These are phyloP conservation scores for Metalampra italica DNA, from an alignment of 2,888 invertebrate genomes.

Conservation along the genomic window DNA sequence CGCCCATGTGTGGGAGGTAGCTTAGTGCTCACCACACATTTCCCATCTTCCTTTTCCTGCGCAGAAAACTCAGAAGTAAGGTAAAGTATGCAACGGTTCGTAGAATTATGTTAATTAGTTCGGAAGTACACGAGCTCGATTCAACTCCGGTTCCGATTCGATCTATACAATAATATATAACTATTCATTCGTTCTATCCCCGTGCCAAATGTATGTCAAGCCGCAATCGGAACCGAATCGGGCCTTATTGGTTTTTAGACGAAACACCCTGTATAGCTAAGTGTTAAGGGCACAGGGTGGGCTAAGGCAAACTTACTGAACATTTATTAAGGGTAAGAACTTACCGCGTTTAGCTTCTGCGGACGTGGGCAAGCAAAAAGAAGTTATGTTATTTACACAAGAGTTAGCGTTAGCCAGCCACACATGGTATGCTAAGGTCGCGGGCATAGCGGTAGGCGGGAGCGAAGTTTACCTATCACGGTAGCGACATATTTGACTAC, in stretches of 20 bases:
- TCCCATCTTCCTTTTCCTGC: no score
- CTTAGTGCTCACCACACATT: no score
- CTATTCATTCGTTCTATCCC: no score
- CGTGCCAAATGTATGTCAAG: no score
- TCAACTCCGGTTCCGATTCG: no score
- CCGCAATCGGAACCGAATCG: no score
- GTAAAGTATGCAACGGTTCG: no score
- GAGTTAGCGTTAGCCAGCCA: conserved; percentile 51
- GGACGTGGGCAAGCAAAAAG: conserved; percentile 68
- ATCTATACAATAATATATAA: no score
- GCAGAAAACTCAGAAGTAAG: no score
- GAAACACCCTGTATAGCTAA: conserved; percentile 2
- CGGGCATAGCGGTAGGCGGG: conserved; percentile 13
- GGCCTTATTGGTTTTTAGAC: background rate
- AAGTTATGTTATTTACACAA: conserved; percentile 67
- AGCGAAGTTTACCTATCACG: conserved; percentile 4
- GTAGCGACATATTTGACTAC: background rate
- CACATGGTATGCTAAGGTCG: conserved; percentile 23
- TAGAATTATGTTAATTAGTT: no score
- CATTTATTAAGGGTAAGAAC: conserved; percentile 30
- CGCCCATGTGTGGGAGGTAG: no score
- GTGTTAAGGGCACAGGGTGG: conserved; percentile 2
- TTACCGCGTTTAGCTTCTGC: conserved; percentile 73
- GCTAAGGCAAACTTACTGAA: background rate
- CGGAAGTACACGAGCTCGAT: no score